Conservation (phyloP, 2,797 vertebrate genomes). For the Kryptopterus vitreolus region DNA sequence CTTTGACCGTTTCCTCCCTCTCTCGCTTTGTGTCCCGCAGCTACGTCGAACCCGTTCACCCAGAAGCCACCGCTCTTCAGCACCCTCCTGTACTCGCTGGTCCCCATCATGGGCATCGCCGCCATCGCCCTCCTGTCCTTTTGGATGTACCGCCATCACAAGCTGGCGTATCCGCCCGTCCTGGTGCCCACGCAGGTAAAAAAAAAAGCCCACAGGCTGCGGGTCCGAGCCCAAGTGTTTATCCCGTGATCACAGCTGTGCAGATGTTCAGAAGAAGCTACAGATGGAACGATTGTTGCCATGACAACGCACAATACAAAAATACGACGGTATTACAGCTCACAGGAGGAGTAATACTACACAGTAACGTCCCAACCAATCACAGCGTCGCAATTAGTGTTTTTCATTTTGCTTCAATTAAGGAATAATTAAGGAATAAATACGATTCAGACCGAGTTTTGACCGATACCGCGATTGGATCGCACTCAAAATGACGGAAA, state of each 20-base stretch:
- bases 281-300: not conserved
- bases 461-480: too few species aligned
- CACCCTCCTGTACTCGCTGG: constrained; percentile 93
- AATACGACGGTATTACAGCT: too few species aligned
- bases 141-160: constrained; percentile 98
- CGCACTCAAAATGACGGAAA: too few species aligned
- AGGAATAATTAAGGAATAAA: too few species aligned
- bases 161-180: constrained; percentile 94
- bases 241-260: not conserved
- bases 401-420: too few species aligned
- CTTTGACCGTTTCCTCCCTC: not conserved
- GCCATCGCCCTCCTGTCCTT: constrained; percentile 93
- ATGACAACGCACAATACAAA: not conserved
- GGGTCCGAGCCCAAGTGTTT: not conserved
- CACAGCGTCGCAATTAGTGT: too few species aligned
- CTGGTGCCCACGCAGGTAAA: constrained; percentile 97
- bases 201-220: not conserved
- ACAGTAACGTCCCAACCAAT: too few species aligned
- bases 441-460: too few species aligned
- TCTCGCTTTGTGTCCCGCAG: constrained; percentile 63
- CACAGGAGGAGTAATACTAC: too few species aligned
- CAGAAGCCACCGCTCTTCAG: constrained; percentile 90
- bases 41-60: constrained; percentile 91
- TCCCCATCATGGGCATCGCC: constrained; percentile 92
- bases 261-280: not conserved